Evolutionary conservation across 1,140 invertebrate species (phyloP).

Genomic region (Cryptotermes secundus): DNA sequence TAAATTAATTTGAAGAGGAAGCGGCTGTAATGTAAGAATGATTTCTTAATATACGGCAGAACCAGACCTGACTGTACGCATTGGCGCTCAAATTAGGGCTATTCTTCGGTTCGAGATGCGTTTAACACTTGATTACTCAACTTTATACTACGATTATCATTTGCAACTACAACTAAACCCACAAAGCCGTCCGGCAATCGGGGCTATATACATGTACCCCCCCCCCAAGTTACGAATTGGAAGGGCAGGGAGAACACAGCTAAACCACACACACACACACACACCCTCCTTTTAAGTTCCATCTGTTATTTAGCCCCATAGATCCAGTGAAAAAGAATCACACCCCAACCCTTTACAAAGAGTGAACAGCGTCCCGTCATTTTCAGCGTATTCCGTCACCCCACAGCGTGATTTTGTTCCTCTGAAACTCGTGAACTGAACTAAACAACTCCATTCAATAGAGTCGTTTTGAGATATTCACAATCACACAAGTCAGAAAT

Average conservation of each 20-base stretch:
- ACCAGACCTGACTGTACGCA: neutral
- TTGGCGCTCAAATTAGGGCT: neutral
- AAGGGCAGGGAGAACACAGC: neutral
- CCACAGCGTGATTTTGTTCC: no score
- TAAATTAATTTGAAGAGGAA: no score
- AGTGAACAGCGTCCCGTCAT: no score
- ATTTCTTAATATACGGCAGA: no score
- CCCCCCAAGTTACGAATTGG: neutral
- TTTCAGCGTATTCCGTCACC: no score
- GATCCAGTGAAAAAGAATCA: no score
- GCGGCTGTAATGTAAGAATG: no score
- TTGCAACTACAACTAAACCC: neutral
- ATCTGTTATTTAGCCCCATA: neutral
- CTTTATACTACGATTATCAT: constrained; percentile 5
- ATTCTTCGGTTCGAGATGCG: neutral
- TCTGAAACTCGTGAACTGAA: no score
- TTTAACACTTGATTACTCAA: constrained; percentile 2
- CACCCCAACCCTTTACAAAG: no score
- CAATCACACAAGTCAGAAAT: no score
- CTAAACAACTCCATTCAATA: no score
- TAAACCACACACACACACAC: neutral
- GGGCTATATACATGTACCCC: neutral
- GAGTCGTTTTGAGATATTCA: no score
- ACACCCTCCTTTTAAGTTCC: neutral
- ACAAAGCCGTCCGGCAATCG: neutral